Conservation (phyloP, 1,140 invertebrate species). For the Drosophila saltans region DNA sequence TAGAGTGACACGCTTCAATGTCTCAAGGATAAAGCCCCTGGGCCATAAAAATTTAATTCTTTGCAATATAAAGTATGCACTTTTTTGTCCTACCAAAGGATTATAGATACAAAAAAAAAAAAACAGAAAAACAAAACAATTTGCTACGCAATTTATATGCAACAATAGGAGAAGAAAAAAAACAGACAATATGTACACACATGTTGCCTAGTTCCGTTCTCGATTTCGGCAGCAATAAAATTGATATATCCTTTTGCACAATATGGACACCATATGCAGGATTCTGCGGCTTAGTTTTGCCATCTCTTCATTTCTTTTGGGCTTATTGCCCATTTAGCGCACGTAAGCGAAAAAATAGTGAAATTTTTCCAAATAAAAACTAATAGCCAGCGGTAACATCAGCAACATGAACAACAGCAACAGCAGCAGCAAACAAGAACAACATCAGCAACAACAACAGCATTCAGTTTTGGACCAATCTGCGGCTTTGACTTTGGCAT, state of each 20-base stretch:
- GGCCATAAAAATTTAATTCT: conserved; percentile 66
- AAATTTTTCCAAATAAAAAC: conserved; percentile 73
- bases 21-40: conserved; percentile 35
- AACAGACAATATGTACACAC: conserved; percentile 34
- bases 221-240: conserved; percentile 73
- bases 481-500: conserved; percentile 61
- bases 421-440: conserved; percentile 23
- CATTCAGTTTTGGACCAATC: conserved; percentile 33
- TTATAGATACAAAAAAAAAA: conserved; percentile 36
- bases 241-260: conserved; percentile 76
- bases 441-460: conserved; percentile 18
- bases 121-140: conserved; percentile 56
- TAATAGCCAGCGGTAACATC: conserved; percentile 54
- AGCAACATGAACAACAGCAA: conserved; percentile 32
- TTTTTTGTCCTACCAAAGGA: conserved; percentile 46
- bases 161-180: conserved; percentile 48
- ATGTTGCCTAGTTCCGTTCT: conserved; percentile 54
- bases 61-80: conserved; percentile 47
- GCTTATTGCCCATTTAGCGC: conserved; percentile 80
- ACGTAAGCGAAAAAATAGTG: conserved; percentile 73
- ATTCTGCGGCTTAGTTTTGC: conserved; percentile 67
- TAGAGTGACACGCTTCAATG: conserved; percentile 48
- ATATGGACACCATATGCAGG: conserved; percentile 65
- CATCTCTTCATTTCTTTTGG: conserved; percentile 42
- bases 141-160: conserved; percentile 72